Evolutionary conservation across 2,113 vertebrate genomes (phyloP), one percentile per base, ranked within the genome.

Genomic region (Lathamus discolor): DNA sequence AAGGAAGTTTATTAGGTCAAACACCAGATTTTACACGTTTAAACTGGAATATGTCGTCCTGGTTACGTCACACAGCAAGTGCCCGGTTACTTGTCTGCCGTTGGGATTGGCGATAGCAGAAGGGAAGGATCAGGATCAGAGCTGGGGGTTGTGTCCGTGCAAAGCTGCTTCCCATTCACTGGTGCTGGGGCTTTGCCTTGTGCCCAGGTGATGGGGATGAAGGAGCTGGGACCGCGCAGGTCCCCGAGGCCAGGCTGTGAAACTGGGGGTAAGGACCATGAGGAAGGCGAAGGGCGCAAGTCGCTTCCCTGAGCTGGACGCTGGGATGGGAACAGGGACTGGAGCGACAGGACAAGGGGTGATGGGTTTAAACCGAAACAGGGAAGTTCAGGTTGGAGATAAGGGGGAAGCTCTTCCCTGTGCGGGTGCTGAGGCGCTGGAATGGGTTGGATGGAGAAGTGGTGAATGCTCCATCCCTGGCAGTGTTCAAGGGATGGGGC

Each of bases 1-100:
- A 78, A 64, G n/a, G 5, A 24, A 19, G 17, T 91, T 97, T 93
- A 94, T 81, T 94, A 28, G 13, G 37, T 86, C 22, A 74, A 86
- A 93, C 66, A 51, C 7, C 35, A 23, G 23, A 24, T 46, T 72
- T 87, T 85, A 85, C 82, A 87, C 1, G 39, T 48, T 87, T 19
- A 29, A 44, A 43, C 46, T 39, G 4, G 46, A 35, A 7, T 90
- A 57, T 25, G 28, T 62, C 59, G 35, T 64, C 43, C 55, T 11
- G 37, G 43, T 62, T 37, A 4, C 16, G n/a, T 28, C 63, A 7
- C 28, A 1, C 49, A 3, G 25, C 19, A 0, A 4, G 41, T 8
- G 44, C 11, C 43, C 11, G 7, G 19, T 39, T 51, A 0, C 22
- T 52, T 24, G 1, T 11, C 13, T 3, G 11, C 41, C 8, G 1